Percentiles rank a stretch among this genome's conserved stretches.
These are phyloP conservation scores for Xerus inauris DNA, from an alignment of 2,113 vertebrate genomes.

Conservation along the genomic window DNA sequence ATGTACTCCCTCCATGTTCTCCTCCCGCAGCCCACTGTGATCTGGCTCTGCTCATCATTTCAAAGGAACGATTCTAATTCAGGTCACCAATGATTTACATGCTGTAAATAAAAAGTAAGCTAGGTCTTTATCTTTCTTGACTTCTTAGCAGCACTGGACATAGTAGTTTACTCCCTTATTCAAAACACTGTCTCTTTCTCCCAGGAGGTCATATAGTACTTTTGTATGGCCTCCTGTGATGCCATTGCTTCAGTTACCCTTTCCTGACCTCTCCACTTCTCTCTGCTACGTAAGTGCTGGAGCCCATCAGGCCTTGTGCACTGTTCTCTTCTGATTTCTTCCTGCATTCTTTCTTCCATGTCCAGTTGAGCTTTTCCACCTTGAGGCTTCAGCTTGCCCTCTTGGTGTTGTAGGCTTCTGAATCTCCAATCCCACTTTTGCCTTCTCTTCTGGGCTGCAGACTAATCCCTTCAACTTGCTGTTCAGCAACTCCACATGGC, in stretches of 20 bases:
- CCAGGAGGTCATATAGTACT: background rate
- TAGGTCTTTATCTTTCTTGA: conserved; percentile 8
- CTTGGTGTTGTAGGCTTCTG: background rate
- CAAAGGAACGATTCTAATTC: background rate
- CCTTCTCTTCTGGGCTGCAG: background rate
- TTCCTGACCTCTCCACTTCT: background rate
- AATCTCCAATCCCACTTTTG: background rate
- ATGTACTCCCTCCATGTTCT: background rate
- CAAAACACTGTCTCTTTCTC: background rate
- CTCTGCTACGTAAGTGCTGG: background rate
- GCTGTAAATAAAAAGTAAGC: background rate
- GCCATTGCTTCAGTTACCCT: background rate
- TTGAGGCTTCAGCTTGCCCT: background rate
- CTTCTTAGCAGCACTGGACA: background rate
- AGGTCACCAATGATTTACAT: background rate
- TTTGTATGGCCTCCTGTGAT: background rate
- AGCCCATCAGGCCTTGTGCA: background rate
- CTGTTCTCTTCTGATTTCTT: background rate
- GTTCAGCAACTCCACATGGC: background rate
- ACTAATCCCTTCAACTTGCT: background rate
- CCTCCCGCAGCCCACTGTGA: background rate
- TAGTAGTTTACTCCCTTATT: background rate
- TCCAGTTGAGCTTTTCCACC: background rate
- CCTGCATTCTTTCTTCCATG: background rate
- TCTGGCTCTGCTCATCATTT: background rate